Conservation (phyloP, 1,140 invertebrate genomes). For the Subanguina moxae region DNA sequence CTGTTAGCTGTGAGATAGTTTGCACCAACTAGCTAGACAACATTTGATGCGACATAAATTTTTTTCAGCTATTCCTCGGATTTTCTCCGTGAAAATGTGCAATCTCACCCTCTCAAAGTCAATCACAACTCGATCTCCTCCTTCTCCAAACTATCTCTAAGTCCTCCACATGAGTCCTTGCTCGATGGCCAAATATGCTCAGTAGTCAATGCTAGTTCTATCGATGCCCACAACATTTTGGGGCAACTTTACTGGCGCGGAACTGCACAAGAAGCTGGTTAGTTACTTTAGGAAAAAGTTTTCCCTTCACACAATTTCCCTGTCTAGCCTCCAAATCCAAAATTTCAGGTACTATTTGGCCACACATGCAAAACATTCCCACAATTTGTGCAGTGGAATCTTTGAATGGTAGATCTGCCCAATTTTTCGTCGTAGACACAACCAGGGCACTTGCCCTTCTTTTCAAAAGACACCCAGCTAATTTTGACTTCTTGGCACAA, state of each 20-base stretch:
- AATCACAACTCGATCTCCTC: not conserved
- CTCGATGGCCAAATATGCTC: constrained; percentile 12
- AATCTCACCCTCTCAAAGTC: not conserved
- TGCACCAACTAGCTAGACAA: too few species aligned
- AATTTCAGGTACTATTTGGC: constrained; percentile 37
- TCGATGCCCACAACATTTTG: not conserved
- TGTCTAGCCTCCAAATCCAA: not conserved
- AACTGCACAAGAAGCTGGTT: constrained; percentile 29
- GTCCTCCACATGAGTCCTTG: not conserved
- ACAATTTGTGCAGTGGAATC: constrained; percentile 23
- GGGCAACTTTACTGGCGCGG: constrained; percentile 30
- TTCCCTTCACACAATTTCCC: not conserved
- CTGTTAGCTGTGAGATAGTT: too few species aligned
- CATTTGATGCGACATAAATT: not conserved
- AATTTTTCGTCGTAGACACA: constrained; percentile 32
- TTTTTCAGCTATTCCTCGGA: constrained; percentile 32
- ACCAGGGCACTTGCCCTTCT: constrained; percentile 16
- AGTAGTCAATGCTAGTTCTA: not conserved
- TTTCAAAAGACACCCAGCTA: constrained; percentile 6
- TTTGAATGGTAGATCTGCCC: constrained; percentile 21
- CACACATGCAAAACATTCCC: constrained; percentile 30
- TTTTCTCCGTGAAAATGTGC: constrained; percentile 30
- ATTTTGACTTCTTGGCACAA: constrained; percentile 29
- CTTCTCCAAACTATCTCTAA: not conserved
- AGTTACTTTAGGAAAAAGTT: too few species aligned